Conservation (phyloP, 2,888 invertebrate genomes). For the Pomacea canaliculata region DNA sequence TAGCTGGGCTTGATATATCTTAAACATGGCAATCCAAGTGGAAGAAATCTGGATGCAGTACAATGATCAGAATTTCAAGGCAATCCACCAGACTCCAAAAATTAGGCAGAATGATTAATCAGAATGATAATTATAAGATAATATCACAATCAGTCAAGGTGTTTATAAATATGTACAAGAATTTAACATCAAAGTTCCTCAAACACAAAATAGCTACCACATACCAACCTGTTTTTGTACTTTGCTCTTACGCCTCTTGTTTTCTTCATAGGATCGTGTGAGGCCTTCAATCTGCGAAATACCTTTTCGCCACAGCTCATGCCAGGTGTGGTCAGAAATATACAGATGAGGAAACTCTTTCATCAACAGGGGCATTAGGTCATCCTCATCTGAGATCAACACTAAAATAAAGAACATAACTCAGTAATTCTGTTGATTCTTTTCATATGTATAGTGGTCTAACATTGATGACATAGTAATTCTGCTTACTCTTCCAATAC, state of each 20-base stretch:
- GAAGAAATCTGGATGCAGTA: no score
- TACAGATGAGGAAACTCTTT: constrained; percentile 68
- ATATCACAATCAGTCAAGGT: no score
- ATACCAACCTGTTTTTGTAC: constrained; percentile 58
- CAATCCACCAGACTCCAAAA: no score
- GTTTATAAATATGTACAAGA: no score
- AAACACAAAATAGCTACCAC: constrained; percentile 4
- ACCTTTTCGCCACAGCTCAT: constrained; percentile 65
- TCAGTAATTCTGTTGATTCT: not conserved
- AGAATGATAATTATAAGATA: no score
- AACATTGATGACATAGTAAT: not conserved
- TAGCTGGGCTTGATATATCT: no score
- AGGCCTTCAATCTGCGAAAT: constrained; percentile 64
- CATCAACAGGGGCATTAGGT: constrained; percentile 63
- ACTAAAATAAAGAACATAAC: constrained; percentile 32
- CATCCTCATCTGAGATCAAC: constrained; percentile 57
- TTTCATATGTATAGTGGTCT: no score
- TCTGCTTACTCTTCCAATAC: not conserved
- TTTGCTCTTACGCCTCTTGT: constrained; percentile 58
- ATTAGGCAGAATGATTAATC: no score
- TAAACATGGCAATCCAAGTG: no score
- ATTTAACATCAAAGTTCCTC: not conserved
- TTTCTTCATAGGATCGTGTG: constrained; percentile 59
- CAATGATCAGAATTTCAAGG: no score
- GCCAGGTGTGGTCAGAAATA: constrained; percentile 66